Conservation (phyloP, 2,113 vertebrate species). For the Notiomystis cincta region DNA sequence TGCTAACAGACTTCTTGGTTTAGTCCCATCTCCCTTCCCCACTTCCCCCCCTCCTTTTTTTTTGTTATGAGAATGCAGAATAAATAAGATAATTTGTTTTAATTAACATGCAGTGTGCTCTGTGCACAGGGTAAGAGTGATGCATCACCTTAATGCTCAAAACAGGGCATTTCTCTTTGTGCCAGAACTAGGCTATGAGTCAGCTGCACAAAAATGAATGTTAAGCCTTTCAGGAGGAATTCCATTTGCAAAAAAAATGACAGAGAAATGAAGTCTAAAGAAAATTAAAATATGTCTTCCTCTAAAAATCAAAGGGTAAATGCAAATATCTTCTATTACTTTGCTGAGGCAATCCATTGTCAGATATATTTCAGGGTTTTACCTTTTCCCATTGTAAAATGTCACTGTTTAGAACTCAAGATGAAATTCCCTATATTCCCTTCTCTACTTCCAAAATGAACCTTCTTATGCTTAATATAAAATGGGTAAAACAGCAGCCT, state of each 20-base stretch:
- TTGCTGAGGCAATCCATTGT: background rate
- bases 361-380: background rate
- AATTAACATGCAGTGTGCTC: background rate
- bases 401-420: background rate
- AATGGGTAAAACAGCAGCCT: background rate
- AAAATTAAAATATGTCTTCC: background rate
- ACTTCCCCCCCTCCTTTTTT: rapidly evolving
- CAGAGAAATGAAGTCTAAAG: background rate
- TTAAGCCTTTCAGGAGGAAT: background rate
- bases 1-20: background rate
- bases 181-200: background rate
- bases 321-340: background rate
- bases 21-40: background rate
- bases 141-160: background rate
- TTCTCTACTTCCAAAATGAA: background rate
- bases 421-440: background rate
- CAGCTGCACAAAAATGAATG: background rate
- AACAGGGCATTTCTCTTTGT: background rate
- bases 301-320: background rate
- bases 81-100: background rate
- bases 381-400: background rate
- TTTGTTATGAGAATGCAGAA: background rate
- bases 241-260: background rate
- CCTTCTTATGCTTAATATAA: background rate
- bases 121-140: background rate